Conservation (phyloP, 2,888 invertebrate genomes). For the Latrodectus hesperus region DNA sequence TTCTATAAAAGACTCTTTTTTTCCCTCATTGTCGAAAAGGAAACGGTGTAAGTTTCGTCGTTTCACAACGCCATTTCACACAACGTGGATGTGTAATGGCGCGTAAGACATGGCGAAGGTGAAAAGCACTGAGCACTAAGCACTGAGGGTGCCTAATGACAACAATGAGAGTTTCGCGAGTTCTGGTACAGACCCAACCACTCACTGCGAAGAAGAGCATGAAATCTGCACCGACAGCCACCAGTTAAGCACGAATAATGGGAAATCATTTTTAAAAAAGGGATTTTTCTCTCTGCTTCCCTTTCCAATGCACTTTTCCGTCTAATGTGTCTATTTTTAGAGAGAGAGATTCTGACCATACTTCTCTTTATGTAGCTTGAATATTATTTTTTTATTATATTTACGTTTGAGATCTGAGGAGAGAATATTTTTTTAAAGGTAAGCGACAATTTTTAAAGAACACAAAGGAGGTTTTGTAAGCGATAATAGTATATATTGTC, state of each 20-base stretch:
- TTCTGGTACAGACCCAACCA: conserved; percentile 10
- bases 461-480: not conserved
- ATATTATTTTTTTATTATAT: conserved; percentile 5
- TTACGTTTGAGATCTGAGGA: not conserved
- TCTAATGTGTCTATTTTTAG: conserved; percentile 53
- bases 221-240: conserved; percentile 54
- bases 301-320: conserved; percentile 12
- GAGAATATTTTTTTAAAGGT: not conserved
- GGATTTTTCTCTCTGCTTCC: conserved; percentile 17
- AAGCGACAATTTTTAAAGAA: not conserved
- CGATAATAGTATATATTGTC: not conserved
- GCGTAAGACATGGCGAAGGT: conserved; percentile 31
- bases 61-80: not conserved
- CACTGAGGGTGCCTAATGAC: conserved; percentile 43
- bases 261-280: conserved; percentile 8
- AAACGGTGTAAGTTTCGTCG: conserved; percentile 51
- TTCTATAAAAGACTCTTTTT: not conserved
- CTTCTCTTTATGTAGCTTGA: not conserved
- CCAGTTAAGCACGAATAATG: conserved; percentile 55
- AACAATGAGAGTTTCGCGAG: conserved; percentile 39
- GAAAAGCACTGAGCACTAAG: conserved; percentile 22
- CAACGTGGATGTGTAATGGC: conserved; percentile 30
- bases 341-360: conserved; percentile 14
- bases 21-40: not conserved
- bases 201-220: conserved; percentile 51